Base-by-base conservation (phyloP, 2,113 vertebrate genomes). In the Silurus glanis region DNA sequence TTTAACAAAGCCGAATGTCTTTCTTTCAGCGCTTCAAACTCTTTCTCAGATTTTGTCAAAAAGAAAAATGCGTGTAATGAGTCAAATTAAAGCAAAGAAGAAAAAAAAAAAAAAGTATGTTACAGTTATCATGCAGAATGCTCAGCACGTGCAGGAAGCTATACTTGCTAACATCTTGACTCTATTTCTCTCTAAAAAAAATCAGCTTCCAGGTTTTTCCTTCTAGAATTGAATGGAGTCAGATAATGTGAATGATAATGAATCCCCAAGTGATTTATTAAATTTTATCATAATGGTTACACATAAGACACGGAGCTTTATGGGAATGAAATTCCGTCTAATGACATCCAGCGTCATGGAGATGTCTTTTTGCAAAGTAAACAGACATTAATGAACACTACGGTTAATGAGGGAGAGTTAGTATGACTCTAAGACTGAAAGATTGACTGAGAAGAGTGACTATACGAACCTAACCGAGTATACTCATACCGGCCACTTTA, bases 81-180 rank as follows among this genome's bases (percentile, higher is more conserved):
- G 53, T 88, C 82, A 89, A 90, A 91, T 80, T n/a, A 89, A 89
- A 88, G 85, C 78, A 89, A 53, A 67, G 82, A 89, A 80, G n/a
- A 37, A 37, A 37, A 37, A 23, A 81, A 74, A 92, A 95, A 95
- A 95, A 92, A 96, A 95, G 96, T 93, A 96, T 95, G 95, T 92
- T 95, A 96, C 96, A 96, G 90, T 94, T 89, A 90, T 96, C 97
- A 98, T 99, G 98, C 97, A 98, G 94, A 95, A 97, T 96, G 96
- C 95, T 95, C 94, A 95, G 94, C 95, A 96, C 95, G 94, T 94
- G 95, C 94, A 95, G 94, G 84, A 37, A 67, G 28, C 17, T 53
- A 67, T 83, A 51, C 66, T 53, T 5, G 66, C 59, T 87, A 23
- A 75, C 61, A 62, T 58, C 64, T 92, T 94, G 9, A 13, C 66